Percentiles rank a stretch among this genome's conserved stretches.
phyloP scores from a whole-genome alignment of 2,797 vertebrate genomes.

The Meriones psammophilus region DNA sequence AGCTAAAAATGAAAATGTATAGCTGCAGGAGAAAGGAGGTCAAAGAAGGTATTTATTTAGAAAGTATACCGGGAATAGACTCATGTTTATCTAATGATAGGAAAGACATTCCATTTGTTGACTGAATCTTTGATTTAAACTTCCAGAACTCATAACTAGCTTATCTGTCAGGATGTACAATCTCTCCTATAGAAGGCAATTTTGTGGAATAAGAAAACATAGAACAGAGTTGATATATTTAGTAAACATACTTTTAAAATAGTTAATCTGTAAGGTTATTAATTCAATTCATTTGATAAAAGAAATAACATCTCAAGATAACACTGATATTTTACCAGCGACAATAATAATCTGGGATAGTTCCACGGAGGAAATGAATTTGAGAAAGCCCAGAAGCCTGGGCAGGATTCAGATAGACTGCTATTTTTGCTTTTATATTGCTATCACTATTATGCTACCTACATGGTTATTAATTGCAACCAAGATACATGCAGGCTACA shows the following conservation, averaged over 20 bases:
- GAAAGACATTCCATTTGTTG: background rate
- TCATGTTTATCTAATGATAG: background rate
- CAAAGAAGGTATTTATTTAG: background rate
- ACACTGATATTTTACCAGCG: background rate
- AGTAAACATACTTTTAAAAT: slow-evolving; percentile 17
- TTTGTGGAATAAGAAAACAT: background rate
- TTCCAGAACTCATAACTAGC: slow-evolving; percentile 14
- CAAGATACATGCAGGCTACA: slow-evolving; percentile 45
- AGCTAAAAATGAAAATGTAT: background rate
- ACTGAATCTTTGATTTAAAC: slow-evolving; percentile 33
- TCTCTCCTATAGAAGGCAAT: slow-evolving; percentile 12
- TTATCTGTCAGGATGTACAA: background rate
- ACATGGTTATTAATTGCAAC: slow-evolving; percentile 33
- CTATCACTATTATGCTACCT: slow-evolving; percentile 38
- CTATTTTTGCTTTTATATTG: background rate
- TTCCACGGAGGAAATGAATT: background rate
- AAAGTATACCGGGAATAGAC: slow-evolving; percentile 22
- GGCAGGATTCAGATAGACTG: background rate
- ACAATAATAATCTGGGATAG: background rate
- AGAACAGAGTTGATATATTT: slow-evolving; percentile 6
- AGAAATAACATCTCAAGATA: background rate
- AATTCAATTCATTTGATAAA: background rate
- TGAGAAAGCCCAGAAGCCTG: background rate
- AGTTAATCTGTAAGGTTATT: background rate
- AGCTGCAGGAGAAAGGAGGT: background rate